Percentiles rank a stretch among this genome's conserved stretches.
Conservation (phyloP, 2,888 invertebrate genomes). For the Eulithis testata region DNA sequence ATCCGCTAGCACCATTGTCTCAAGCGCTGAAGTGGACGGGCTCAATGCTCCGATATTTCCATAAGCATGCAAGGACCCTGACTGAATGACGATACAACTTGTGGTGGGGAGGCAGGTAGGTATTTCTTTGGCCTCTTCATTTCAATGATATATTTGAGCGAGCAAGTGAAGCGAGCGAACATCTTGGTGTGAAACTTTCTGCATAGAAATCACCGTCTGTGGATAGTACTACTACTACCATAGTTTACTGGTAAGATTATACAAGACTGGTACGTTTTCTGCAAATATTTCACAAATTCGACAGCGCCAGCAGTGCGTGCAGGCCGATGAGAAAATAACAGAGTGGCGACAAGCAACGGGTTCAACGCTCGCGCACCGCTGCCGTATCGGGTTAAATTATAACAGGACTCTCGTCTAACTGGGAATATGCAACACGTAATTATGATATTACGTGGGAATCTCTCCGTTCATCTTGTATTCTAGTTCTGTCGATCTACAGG, state of each 20-base stretch:
- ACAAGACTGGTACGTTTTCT: neutral
- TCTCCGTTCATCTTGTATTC: conserved; percentile 17
- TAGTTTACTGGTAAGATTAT: too few relatives aligned
- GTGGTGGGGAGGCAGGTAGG: neutral
- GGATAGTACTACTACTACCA: too few relatives aligned
- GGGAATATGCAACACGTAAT: conserved; percentile 45
- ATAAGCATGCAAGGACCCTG: conserved; percentile 8
- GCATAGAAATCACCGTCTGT: too few relatives aligned
- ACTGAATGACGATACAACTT: neutral
- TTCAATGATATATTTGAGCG: too few relatives aligned
- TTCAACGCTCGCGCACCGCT: conserved; percentile 48
- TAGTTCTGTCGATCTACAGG: conserved; percentile 13
- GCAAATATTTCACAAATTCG: conserved; percentile 5
- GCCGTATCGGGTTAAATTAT: conserved; percentile 49
- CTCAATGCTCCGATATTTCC: conserved; percentile 9
- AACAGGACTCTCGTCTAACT: conserved; percentile 49
- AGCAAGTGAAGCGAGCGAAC: too few relatives aligned
- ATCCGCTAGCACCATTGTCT: conserved; percentile 44
- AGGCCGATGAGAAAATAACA: conserved; percentile 16
- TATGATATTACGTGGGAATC: conserved; percentile 36
- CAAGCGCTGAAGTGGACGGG: conserved; percentile 19
- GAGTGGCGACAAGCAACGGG: conserved; percentile 38
- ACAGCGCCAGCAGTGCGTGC: conserved; percentile 18
- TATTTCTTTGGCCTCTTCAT: too few relatives aligned
- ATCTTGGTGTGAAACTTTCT: too few relatives aligned